Evolutionary conservation across 2,113 vertebrate species (phyloP).

Genomic region (Psophia crepitans): DNA sequence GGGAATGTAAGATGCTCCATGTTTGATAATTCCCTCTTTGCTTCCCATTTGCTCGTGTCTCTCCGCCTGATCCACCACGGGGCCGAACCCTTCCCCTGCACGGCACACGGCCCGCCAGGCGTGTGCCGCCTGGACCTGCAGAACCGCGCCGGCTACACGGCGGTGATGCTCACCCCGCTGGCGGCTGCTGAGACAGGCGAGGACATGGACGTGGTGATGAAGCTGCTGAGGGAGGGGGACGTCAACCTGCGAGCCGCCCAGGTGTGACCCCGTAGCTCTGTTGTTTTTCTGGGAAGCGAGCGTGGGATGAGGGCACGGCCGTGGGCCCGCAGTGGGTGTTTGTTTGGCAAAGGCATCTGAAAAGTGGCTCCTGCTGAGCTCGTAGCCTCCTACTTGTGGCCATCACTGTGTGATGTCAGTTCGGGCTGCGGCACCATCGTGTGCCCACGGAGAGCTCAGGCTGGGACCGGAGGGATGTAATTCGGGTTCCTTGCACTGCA

Average conservation of each 20-base stretch:
- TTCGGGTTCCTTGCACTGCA: rapidly evolving
- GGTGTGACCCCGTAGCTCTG: conserved; percentile 64
- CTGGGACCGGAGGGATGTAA: no score
- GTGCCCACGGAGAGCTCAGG: background rate
- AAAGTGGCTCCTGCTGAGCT: background rate
- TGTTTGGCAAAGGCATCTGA: background rate
- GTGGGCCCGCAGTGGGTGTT: background rate
- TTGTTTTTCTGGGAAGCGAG: background rate
- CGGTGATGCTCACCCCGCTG: conserved; percentile 92
- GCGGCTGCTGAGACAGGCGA: conserved; percentile 83
- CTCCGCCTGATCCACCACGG: rapidly evolving
- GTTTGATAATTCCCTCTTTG: background rate
- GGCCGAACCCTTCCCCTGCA: background rate
- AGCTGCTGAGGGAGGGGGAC: conserved; percentile 86
- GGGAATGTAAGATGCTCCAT: background rate
- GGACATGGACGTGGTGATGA: conserved; percentile 91
- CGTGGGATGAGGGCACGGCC: rapidly evolving
- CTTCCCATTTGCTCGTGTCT: background rate
- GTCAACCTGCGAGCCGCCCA: conserved; percentile 89
- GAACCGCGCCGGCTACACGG: conserved; percentile 93
- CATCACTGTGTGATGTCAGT: rapidly evolving
- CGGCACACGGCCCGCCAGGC: background rate
- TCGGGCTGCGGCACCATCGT: background rate
- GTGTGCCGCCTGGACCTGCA: conserved; percentile 84
- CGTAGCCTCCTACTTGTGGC: rapidly evolving